Base-by-base conservation (phyloP, 2,888 invertebrate genomes). In the Nudaria mundana region DNA sequence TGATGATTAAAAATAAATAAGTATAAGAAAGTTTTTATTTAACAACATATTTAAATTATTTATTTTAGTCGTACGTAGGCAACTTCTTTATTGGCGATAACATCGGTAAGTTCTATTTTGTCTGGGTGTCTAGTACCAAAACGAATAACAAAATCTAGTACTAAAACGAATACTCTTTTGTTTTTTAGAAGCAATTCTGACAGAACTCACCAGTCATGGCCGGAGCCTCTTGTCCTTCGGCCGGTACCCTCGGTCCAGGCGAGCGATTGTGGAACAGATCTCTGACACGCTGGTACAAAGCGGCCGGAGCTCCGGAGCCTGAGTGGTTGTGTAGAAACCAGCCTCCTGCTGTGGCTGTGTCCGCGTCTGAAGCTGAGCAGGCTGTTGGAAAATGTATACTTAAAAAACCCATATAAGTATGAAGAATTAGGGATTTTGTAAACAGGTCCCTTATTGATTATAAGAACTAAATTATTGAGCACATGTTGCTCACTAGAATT, bases 201-300 rank as follows among this genome's bases (percentile, higher is more conserved):
- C n/a, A n/a, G n/a, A 18, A 24, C 68, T 67, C 28, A 89, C 89
- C 87, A 51, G 90, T 91, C 78, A 91, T 80, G 3, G 89, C 90
- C 11, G 87, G 87, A 0, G 85, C 85, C 48, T 89, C 88, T 48
- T 87, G 83, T 0, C 83, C 84, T 28, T 85, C 87, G 26, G 87
- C 87, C 0, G 86, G 87, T 0, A 66, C 84, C 41, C 87, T 63
- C 1, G 88, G 78, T 35, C 91, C 79, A 11, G 88, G 83, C 1
- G 85, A 81, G 37, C 85, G 75, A 3, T 91, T 88, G 69, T 93
- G 93, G 81, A 97, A 97, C 47, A 97, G 87, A 70, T 95, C 95
- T 35, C 95, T 91, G 32, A 97, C 95, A 35, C 96, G 91, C 74
- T 96, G 95, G 79, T 96, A 96, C 47, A 95, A 89, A 55, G 95